These are phyloP conservation scores for Hippocampus barbouri DNA, from an alignment of 2,113 vertebrate genomes.

Conservation along the genomic window DNA sequence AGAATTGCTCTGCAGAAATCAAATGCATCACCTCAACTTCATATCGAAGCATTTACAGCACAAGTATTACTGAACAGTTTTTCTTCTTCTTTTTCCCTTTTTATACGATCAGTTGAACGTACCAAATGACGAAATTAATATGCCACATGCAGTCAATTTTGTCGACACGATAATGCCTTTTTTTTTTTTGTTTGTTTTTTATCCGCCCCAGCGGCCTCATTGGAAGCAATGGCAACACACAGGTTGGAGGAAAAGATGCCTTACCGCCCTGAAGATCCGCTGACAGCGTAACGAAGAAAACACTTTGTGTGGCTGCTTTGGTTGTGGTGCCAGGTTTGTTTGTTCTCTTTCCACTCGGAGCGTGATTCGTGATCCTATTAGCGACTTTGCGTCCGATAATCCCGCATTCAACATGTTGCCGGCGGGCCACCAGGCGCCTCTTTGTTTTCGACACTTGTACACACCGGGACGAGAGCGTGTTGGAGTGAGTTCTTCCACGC, in stretches of 20 bases:
- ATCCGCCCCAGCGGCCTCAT: too few species aligned
- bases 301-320: slow-evolving; percentile 28
- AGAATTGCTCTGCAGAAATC: too few species aligned
- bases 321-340: slow-evolving; percentile 53
- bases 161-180: too few species aligned
- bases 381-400: slow-evolving; percentile 61
- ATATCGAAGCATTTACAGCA: too few species aligned
- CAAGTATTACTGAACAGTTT: too few species aligned
- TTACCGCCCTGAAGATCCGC: slow-evolving; percentile 37
- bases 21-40: too few species aligned
- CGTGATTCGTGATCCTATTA: slow-evolving; percentile 73
- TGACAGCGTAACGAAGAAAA: slow-evolving; percentile 7
- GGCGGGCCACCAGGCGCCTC: slow-evolving; percentile 15
- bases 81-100: too few species aligned
- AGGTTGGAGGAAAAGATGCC: slow-evolving; percentile 12
- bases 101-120: too few species aligned
- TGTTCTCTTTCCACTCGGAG: slow-evolving; percentile 38
- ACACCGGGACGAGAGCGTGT: neutral
- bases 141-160: too few species aligned
- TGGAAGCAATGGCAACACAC: neutral
- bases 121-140: too few species aligned
- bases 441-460: slow-evolving; percentile 14
- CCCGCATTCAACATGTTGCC: slow-evolving; percentile 38
- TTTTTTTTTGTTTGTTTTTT: too few species aligned
- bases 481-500: too few species aligned